Conservation (phyloP, 2,888 invertebrate genomes). For the Leptinotarsa tumamoca region DNA sequence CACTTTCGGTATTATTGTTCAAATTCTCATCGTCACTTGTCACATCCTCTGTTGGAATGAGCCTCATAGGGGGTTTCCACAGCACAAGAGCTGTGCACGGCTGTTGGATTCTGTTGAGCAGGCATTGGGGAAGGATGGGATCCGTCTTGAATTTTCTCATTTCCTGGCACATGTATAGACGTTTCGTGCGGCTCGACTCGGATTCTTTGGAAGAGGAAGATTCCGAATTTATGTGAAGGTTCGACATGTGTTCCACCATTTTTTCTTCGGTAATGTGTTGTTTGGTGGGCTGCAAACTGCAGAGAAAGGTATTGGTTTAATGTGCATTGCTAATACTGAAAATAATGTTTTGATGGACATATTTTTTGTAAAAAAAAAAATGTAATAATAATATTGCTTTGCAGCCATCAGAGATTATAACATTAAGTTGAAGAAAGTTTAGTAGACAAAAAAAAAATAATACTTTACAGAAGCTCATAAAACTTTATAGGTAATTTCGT, state of each 20-base stretch:
- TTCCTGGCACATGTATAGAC: conserved; percentile 77
- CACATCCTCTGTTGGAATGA: conserved; percentile 53
- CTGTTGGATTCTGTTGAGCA: conserved; percentile 74
- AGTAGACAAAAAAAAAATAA: too few species aligned
- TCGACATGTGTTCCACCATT: conserved; percentile 84
- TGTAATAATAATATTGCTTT: too few species aligned
- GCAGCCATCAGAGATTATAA: too few species aligned
- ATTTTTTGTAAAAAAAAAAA: too few species aligned
- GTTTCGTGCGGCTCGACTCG: conserved; percentile 61
- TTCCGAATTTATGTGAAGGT: conserved; percentile 76
- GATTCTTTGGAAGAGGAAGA: conserved; percentile 57
- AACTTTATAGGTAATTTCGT: too few species aligned
- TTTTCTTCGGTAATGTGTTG: conserved; percentile 86
- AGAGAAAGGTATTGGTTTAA: not conserved
- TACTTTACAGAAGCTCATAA: too few species aligned
- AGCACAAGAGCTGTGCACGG: conserved; percentile 85
- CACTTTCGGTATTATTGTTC: conserved; percentile 66
- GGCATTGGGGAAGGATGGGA: conserved; percentile 75
- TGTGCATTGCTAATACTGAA: too few species aligned
- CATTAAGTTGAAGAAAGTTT: too few species aligned
- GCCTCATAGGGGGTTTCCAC: conserved; percentile 77
- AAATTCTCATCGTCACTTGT: conserved; percentile 56
- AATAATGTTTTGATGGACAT: too few species aligned
- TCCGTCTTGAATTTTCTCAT: conserved; percentile 75
- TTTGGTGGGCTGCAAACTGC: conserved; percentile 69